Conservation (phyloP, 2,888 invertebrate genomes). For the Lysandra coridon region DNA sequence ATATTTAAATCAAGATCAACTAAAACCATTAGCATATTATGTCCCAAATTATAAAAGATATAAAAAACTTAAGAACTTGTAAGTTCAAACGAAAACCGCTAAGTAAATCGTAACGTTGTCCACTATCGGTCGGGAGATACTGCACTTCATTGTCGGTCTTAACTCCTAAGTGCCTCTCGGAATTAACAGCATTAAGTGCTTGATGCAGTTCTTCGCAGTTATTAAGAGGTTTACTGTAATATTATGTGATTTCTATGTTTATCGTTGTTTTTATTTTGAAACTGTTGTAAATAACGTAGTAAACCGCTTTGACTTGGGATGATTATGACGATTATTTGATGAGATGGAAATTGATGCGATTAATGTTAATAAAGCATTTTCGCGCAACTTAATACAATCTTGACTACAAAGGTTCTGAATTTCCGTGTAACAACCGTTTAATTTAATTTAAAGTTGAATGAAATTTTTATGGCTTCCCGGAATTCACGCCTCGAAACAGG, state of each 20-base stretch:
- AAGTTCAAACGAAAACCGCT: constrained; percentile 3
- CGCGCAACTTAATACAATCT: background rate
- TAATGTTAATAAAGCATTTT: background rate
- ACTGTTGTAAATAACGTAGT: background rate
- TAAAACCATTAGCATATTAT: too few species aligned
- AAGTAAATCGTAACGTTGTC: background rate
- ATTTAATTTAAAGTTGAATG: background rate
- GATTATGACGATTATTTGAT: background rate
- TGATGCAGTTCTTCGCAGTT: constrained; percentile 10
- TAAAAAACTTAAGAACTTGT: background rate
- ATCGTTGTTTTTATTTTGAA: background rate
- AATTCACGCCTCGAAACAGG: background rate
- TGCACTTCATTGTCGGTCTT: constrained; percentile 27
- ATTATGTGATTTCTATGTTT: background rate
- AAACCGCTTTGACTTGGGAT: too few species aligned
- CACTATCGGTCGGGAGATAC: constrained; percentile 18
- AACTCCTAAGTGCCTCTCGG: constrained; percentile 15
- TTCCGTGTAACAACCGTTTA: background rate
- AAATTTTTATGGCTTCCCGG: background rate
- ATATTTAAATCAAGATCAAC: too few species aligned
- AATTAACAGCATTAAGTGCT: constrained; percentile 19
- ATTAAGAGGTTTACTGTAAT: constrained; percentile 9
- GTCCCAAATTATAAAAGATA: background rate
- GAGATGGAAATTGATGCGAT: background rate
- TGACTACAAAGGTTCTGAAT: background rate